These are phyloP conservation scores for Mechanitis messenoides DNA, from an alignment of 2,888 invertebrate genomes.

Conservation along the genomic window DNA sequence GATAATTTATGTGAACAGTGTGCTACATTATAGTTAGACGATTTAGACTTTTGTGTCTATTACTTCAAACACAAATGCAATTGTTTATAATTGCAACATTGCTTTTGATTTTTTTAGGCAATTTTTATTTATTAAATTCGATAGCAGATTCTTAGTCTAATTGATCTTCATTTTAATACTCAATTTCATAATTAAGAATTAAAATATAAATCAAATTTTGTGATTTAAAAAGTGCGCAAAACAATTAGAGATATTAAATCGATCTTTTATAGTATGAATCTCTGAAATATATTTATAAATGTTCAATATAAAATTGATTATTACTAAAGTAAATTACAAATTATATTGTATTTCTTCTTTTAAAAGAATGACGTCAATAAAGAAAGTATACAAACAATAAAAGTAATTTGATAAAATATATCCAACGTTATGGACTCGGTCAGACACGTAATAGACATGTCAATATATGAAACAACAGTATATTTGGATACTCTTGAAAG, in stretches of 20 bases:
- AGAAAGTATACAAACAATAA: neutral
- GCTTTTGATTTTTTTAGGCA: neutral
- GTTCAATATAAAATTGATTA: neutral
- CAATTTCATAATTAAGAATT: neutral
- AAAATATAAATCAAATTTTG: neutral
- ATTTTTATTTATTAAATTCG: too few relatives aligned
- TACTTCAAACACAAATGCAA: neutral
- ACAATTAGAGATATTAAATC: neutral
- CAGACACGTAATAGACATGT: neutral
- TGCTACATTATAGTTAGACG: neutral
- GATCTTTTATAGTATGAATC: neutral
- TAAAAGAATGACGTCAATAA: neutral
- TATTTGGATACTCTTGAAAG: conserved; percentile 7
- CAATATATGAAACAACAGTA: conserved; percentile 14
- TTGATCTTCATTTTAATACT: neutral
- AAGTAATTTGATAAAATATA: conserved; percentile 1
- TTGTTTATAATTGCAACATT: neutral
- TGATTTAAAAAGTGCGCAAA: neutral
- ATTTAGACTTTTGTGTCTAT: neutral
- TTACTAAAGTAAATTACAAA: neutral
- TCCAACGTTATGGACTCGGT: neutral
- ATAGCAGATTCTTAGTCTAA: neutral
- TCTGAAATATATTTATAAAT: neutral
- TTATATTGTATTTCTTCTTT: neutral
- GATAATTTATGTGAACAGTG: neutral